These are phyloP conservation scores for Hydrozoanthus gracilis DNA, from an alignment of 92 coral and sea anemone genomes.

Conservation along the genomic window DNA sequence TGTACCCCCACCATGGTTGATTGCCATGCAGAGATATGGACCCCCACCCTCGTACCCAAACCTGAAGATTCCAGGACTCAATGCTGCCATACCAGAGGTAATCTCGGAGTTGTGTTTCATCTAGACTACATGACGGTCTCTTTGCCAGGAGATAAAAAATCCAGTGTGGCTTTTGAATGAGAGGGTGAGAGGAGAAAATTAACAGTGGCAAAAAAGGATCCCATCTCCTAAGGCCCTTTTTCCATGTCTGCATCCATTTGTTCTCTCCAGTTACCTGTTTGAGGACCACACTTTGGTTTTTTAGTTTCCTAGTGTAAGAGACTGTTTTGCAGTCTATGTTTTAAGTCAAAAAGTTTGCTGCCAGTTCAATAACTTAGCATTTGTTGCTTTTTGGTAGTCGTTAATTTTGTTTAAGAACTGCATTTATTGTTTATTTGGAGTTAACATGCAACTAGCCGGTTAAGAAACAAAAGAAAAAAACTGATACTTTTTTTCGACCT, in stretches of 20 bases:
- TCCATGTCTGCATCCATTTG: background rate
- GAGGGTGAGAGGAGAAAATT: background rate
- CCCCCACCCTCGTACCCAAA: conserved; percentile 99
- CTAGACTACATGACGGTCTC: background rate
- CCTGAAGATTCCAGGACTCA: conserved; percentile 93
- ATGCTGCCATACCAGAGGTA: conserved; percentile 98
- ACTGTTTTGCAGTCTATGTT: background rate
- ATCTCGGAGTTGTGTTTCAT: background rate
- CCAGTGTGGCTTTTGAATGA: background rate
- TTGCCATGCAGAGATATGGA: conserved; percentile 99
- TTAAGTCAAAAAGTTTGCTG: background rate
- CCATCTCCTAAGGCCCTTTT: conserved; percentile 34
- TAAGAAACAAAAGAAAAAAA: too few species aligned
- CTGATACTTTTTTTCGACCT: too few species aligned
- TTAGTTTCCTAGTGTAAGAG: conserved; percentile 6
- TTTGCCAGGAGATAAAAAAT: background rate
- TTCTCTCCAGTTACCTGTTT: background rate
- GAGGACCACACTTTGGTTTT: conserved; percentile 3
- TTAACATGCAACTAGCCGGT: too few species aligned
- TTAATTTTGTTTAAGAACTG: too few species aligned
- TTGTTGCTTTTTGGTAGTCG: background rate
- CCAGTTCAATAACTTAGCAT: background rate
- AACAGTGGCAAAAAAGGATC: background rate
- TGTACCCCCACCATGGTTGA: conserved; percentile 98
- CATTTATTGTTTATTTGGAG: too few species aligned